These are phyloP conservation scores for Apteryx owenii DNA, from an alignment of 2,113 vertebrate species.

Conservation along the genomic window DNA sequence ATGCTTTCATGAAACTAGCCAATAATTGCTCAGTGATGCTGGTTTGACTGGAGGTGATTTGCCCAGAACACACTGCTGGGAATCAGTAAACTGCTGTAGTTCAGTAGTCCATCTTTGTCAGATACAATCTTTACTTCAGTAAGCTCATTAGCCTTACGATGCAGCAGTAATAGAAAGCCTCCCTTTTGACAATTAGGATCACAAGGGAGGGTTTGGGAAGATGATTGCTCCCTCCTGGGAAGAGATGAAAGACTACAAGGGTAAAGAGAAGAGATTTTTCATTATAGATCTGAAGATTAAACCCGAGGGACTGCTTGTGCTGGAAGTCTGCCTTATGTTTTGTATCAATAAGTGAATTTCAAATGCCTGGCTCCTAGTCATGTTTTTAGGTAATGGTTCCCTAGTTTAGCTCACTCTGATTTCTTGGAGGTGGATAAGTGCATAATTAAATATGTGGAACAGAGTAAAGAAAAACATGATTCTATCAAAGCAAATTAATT, in stretches of 20 bases:
- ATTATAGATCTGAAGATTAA: slow-evolving; percentile 47
- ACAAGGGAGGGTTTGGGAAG: slow-evolving; percentile 7
- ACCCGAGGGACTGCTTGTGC: background rate
- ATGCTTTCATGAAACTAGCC: background rate
- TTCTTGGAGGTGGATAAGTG: slow-evolving; percentile 30
- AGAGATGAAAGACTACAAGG: slow-evolving; percentile 52
- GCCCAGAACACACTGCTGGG: background rate
- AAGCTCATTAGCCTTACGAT: slow-evolving; percentile 60
- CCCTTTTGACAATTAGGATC: slow-evolving; percentile 59
- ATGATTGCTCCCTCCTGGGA: slow-evolving; percentile 57
- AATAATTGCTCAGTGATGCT: background rate
- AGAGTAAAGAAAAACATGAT: slow-evolving; percentile 52
- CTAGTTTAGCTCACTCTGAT: background rate
- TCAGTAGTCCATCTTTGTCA: background rate
- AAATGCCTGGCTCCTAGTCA: background rate
- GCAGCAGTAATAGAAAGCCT: slow-evolving; percentile 37
- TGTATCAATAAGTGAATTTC: background rate
- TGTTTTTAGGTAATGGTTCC: slow-evolving; percentile 28
- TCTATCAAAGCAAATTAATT: slow-evolving; percentile 66
- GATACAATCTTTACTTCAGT: slow-evolving; percentile 17
- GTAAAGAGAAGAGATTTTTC: slow-evolving; percentile 23
- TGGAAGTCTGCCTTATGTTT: slow-evolving; percentile 23
- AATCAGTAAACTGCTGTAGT: background rate
- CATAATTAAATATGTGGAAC: slow-evolving; percentile 65
- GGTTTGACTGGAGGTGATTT: background rate